Conservation (phyloP, 2,797 vertebrate genomes). For the Crenichthys baileyi region DNA sequence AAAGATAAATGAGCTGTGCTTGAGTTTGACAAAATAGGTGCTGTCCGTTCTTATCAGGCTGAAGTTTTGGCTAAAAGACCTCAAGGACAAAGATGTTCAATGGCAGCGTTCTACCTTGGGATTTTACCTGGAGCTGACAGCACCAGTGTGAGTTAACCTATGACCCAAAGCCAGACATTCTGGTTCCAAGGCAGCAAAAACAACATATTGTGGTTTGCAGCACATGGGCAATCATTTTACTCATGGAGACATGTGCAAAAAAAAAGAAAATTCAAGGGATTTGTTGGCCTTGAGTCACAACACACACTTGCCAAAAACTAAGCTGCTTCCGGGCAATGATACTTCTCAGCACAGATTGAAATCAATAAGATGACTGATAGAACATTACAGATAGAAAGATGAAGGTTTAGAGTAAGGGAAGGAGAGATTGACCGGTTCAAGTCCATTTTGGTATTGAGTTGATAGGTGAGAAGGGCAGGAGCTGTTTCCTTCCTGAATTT, state of each 20-base stretch:
- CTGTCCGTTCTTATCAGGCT: slow-evolving; percentile 39
- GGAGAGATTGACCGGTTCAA: slow-evolving; percentile 31
- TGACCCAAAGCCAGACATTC: slow-evolving; percentile 21
- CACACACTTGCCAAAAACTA: slow-evolving; percentile 3
- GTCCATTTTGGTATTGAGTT: slow-evolving; percentile 65
- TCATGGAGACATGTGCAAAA: slow-evolving; percentile 26
- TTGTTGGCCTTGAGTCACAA: slow-evolving; percentile 27
- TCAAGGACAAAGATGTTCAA: slow-evolving; percentile 33
- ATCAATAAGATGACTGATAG: slow-evolving; percentile 51
- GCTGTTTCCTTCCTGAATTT: slow-evolving; percentile 71
- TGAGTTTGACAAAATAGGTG: slow-evolving; percentile 16
- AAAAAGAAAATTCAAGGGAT: slow-evolving; percentile 20
- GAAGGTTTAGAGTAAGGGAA: slow-evolving; percentile 32
- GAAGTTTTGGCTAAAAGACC: slow-evolving; percentile 32
- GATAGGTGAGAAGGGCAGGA: slow-evolving; percentile 61
- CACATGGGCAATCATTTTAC: slow-evolving; percentile 28
- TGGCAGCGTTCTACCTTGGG: slow-evolving; percentile 25
- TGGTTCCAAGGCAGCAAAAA: slow-evolving; percentile 18
- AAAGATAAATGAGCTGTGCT: slow-evolving; percentile 24
- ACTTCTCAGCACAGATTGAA: slow-evolving; percentile 14
- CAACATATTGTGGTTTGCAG: slow-evolving; percentile 33
- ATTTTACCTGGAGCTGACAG: slow-evolving; percentile 12
- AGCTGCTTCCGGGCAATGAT: slow-evolving; percentile 19
- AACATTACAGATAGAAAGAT: slow-evolving; percentile 44
- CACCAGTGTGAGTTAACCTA: slow-evolving; percentile 30